These are phyloP conservation scores for Nanorana parkeri DNA, from an alignment of 2,113 vertebrate genomes.

Conservation along the genomic window DNA sequence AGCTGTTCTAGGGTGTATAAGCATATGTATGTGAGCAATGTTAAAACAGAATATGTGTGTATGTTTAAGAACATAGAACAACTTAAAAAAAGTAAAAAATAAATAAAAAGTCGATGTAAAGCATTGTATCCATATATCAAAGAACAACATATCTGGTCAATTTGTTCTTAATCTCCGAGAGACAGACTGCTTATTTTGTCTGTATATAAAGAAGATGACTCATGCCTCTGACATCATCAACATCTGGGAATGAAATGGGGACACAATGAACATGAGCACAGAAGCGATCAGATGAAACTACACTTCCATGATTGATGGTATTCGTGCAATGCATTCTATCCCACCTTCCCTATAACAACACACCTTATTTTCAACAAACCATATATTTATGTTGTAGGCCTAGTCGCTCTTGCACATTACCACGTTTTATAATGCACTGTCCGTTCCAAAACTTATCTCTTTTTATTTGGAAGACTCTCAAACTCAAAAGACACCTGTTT, in stretches of 20 bases:
- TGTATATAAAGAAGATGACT: constrained; percentile 52
- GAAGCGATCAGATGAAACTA: constrained; percentile 30
- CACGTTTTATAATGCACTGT: constrained; percentile 23
- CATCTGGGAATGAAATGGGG: constrained; percentile 48
- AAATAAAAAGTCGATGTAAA: background rate
- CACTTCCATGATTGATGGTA: constrained; percentile 34
- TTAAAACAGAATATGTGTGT: no score
- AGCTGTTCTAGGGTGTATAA: no score
- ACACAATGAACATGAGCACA: constrained; percentile 26
- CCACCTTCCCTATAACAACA: constrained; percentile 49
- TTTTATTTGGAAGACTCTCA: constrained; percentile 49
- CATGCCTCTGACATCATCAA: constrained; percentile 45
- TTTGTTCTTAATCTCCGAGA: constrained; percentile 41
- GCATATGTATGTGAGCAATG: no score
- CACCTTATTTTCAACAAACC: constrained; percentile 44
- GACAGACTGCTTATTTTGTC: constrained; percentile 37
- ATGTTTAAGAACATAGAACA: constrained; percentile 1
- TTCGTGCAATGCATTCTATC: constrained; percentile 34
- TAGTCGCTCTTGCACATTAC: constrained; percentile 14
- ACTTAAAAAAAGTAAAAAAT: no score
- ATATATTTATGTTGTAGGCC: constrained; percentile 32
- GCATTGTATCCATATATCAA: constrained; percentile 46
- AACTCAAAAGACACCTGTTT: constrained; percentile 53
- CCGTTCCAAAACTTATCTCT: constrained; percentile 36
- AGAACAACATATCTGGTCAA: constrained; percentile 18